phyloP scores from a whole-genome alignment of 1,140 invertebrate genomes.

The Calosoma granatense region DNA sequence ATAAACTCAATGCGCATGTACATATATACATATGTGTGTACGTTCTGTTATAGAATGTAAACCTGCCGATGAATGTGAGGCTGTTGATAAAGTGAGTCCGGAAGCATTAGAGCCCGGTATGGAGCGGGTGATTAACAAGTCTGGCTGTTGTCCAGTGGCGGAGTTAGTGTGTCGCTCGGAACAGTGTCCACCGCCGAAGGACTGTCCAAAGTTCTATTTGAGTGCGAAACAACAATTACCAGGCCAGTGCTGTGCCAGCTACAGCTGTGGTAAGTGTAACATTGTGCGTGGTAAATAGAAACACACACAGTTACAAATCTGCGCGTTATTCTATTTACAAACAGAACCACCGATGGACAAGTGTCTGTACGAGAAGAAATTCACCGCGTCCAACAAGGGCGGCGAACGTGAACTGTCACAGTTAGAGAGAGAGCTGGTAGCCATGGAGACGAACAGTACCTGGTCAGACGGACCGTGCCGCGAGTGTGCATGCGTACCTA shows the following conservation, averaged over 20 bases:
- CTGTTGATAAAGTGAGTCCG: constrained; percentile 32
- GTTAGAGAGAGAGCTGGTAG: background rate
- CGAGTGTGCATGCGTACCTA: constrained; percentile 42
- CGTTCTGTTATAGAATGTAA: constrained; percentile 46
- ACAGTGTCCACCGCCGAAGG: constrained; percentile 45
- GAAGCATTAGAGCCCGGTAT: constrained; percentile 49
- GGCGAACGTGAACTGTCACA: constrained; percentile 37
- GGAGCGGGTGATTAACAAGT: constrained; percentile 40
- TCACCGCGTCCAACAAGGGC: constrained; percentile 40
- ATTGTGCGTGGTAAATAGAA: background rate
- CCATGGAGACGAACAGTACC: constrained; percentile 38
- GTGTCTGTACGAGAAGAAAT: constrained; percentile 51
- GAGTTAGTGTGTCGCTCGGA: constrained; percentile 47
- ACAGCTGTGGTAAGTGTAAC: constrained; percentile 48
- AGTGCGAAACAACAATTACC: constrained; percentile 33
- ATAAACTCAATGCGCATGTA: too few relatives aligned
- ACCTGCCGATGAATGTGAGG: constrained; percentile 53
- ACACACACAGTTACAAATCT: background rate
- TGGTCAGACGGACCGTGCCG: constrained; percentile 62
- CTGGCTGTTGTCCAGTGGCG: constrained; percentile 58
- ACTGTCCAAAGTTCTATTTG: constrained; percentile 49
- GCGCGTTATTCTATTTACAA: constrained; percentile 18
- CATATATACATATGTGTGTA: background rate
- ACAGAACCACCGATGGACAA: constrained; percentile 54
- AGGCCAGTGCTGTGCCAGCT: constrained; percentile 52